phyloP scores from a whole-genome alignment of 2,113 vertebrate species.

The Gymnobelideus leadbeateri region DNA sequence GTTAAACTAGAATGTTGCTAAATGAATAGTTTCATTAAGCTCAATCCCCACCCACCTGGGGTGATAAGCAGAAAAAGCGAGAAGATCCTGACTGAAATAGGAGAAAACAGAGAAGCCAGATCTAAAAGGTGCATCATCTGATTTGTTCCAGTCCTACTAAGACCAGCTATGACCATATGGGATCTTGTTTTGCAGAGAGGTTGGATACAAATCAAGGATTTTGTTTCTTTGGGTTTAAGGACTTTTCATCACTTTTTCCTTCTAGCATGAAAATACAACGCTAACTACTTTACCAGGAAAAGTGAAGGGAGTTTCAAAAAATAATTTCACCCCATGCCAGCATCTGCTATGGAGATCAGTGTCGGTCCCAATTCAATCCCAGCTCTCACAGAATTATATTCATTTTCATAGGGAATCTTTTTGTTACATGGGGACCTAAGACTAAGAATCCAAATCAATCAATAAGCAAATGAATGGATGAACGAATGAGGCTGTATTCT shows the following conservation, averaged over 20 bases:
- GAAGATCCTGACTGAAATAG: conserved; percentile 37
- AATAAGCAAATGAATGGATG: conserved; percentile 48
- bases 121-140: conserved; percentile 25
- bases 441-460: conserved; percentile 55
- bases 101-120: conserved; percentile 27
- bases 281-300: conserved; percentile 88
- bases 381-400: conserved; percentile 75
- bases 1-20: not conserved
- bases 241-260: conserved; percentile 90
- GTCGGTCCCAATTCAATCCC: conserved; percentile 79
- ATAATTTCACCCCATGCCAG: conserved; percentile 82
- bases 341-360: conserved; percentile 85
- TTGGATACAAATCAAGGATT: conserved; percentile 85
- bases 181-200: conserved; percentile 83
- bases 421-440: conserved; percentile 56
- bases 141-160: conserved; percentile 62
- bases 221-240: conserved; percentile 86
- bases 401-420: conserved; percentile 76
- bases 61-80: not conserved
- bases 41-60: not conserved
- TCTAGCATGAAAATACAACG: conserved; percentile 84
- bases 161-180: conserved; percentile 69
- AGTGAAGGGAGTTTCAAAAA: conserved; percentile 81
- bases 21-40: not conserved
- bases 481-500: conserved; percentile 47